Percentiles rank a stretch among this genome's conserved stretches.
These are phyloP conservation scores for Aphelinus certus DNA, from an alignment of 1,140 invertebrate species.

Conservation along the genomic window DNA sequence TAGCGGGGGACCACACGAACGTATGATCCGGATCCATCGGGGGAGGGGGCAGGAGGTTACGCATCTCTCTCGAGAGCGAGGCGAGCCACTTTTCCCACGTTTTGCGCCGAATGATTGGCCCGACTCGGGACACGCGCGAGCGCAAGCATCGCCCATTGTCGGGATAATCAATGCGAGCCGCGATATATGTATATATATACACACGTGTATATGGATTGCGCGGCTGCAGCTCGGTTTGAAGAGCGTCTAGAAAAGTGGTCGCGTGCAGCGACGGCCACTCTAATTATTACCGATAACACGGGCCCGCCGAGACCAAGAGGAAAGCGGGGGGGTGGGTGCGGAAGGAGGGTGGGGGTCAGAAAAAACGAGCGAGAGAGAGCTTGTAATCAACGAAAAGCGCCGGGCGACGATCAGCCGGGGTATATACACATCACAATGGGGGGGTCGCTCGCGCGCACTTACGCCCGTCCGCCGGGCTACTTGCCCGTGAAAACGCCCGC, in stretches of 20 bases:
- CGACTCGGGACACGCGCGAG: neutral
- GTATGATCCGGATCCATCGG: too few relatives aligned
- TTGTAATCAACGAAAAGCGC: conserved; percentile 64
- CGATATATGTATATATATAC: too few relatives aligned
- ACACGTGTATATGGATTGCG: too few relatives aligned
- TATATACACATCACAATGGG: conserved; percentile 62
- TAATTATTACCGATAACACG: conserved; percentile 64
- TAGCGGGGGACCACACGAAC: too few relatives aligned
- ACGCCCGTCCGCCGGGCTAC: conserved; percentile 62
- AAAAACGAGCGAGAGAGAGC: conserved; percentile 43
- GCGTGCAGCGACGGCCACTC: conserved; percentile 63
- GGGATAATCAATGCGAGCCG: conserved; percentile 5
- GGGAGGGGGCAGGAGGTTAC: too few relatives aligned
- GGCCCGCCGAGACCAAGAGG: conserved; percentile 4
- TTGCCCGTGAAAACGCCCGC: conserved; percentile 58
- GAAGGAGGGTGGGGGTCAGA: neutral
- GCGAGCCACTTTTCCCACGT: too few relatives aligned
- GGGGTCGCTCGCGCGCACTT: conserved; percentile 50
- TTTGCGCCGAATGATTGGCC: too few relatives aligned
- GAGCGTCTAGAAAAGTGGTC: conserved; percentile 51
- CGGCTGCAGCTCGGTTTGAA: conserved; percentile 31
- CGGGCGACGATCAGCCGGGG: conserved; percentile 60
- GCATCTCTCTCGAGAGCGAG: too few relatives aligned
- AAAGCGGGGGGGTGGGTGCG: too few relatives aligned
- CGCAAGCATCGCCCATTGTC: neutral